Evolutionary conservation across 53 echinoderm and acorn worm species (phyloP).

Genomic region (Luidia sarsii): DNA sequence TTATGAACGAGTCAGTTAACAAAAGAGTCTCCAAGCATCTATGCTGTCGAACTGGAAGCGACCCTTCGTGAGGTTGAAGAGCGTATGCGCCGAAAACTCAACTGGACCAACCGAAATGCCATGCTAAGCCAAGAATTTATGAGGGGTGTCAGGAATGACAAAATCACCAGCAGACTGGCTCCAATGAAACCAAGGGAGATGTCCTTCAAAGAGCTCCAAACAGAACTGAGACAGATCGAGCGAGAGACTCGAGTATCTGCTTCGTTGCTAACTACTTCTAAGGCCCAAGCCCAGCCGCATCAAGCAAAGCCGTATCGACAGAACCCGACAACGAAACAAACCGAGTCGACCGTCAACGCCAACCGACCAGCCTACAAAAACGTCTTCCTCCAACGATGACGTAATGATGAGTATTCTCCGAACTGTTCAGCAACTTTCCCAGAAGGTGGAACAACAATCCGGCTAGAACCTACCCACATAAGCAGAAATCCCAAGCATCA

Average conservation of each 20-base stretch:
- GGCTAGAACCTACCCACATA: background rate
- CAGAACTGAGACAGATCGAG: conserved; percentile 27
- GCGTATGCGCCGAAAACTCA: background rate
- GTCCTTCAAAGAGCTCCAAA: background rate
- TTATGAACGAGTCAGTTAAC: background rate
- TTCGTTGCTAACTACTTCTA: background rate
- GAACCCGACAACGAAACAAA: background rate
- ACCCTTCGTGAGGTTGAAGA: no score
- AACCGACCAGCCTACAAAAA: background rate
- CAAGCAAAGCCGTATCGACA: background rate
- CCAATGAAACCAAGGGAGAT: conserved; percentile 34
- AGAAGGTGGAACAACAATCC: conserved; percentile 5
- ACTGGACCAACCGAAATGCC: background rate
- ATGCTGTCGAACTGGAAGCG: no score
- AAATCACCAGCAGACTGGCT: conserved; percentile 16
- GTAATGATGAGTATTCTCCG: background rate
- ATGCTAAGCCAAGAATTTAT: conserved; percentile 24
- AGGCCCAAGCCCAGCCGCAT: background rate
- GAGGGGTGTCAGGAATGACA: background rate
- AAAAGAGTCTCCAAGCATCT: conserved; percentile 25
- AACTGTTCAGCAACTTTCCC: background rate
- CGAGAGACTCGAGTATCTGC: background rate
- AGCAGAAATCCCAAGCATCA: background rate
- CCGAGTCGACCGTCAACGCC: background rate
- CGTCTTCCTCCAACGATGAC: background rate